phyloP scores from a whole-genome alignment of 2,113 vertebrate genomes.

The Octodon degus region DNA sequence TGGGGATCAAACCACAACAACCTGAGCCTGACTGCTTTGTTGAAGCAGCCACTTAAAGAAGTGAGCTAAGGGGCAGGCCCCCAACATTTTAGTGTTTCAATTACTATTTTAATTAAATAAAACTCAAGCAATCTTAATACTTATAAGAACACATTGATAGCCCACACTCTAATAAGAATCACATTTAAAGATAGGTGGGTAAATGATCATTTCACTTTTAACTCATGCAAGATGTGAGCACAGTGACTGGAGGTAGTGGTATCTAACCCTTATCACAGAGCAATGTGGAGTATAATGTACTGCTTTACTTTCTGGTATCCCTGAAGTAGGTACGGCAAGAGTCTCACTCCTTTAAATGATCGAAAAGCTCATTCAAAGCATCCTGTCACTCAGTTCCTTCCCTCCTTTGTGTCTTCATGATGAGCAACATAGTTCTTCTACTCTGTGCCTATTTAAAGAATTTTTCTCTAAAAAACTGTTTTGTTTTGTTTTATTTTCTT shows the following conservation, averaged over 20 bases:
- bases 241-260: background rate
- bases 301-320: background rate
- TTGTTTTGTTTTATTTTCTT: background rate
- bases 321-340: background rate
- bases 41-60: too few relatives aligned
- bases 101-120: slow-evolving; percentile 46
- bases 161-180: slow-evolving; percentile 22
- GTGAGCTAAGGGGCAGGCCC: too few relatives aligned
- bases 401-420: background rate
- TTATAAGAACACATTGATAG: background rate
- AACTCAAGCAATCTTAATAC: background rate
- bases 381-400: background rate
- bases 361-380: background rate
- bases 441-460: slow-evolving; percentile 42
- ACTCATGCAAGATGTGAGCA: background rate
- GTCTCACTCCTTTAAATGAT: background rate
- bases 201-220: slow-evolving; percentile 24
- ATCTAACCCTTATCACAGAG: background rate
- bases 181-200: background rate
- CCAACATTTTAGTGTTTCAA: slow-evolving; percentile 15
- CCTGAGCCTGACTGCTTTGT: too few relatives aligned
- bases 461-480: background rate
- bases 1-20: too few relatives aligned
- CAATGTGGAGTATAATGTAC: background rate
- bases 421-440: slow-evolving; percentile 17